Percentiles rank a stretch among this genome's conserved stretches.
These are phyloP conservation scores for Microcebus jonahi DNA, from an alignment of 2,113 vertebrate genomes.

Conservation along the genomic window DNA sequence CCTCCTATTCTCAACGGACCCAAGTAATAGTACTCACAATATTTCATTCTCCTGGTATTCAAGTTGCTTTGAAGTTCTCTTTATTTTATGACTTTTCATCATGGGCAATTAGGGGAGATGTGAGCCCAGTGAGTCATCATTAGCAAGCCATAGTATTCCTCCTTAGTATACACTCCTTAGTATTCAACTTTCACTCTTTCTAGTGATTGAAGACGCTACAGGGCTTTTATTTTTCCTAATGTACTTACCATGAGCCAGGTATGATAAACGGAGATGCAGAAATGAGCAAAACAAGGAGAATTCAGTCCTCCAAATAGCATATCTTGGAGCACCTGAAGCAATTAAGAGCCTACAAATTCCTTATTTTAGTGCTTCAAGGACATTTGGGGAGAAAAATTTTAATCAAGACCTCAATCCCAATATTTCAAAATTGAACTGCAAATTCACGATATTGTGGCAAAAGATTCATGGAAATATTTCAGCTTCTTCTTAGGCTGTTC, in stretches of 20 bases:
- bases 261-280: not conserved
- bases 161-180: not conserved
- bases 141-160: not conserved
- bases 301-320: accelerated
- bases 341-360: not conserved
- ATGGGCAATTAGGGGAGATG: not conserved
- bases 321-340: not conserved
- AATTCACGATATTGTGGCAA: not conserved
- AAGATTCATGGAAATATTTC: not conserved
- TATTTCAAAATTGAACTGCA: not conserved
- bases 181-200: not conserved
- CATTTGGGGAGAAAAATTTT: not conserved
- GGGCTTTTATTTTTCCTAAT: not conserved
- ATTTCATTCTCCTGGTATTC: not conserved
- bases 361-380: not conserved
- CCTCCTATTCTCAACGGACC: not conserved
- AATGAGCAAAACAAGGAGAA: not conserved
- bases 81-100: not conserved
- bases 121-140: not conserved
- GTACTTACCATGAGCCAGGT: not conserved
- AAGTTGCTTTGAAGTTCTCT: not conserved
- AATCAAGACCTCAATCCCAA: not conserved
- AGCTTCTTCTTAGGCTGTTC: slow-evolving; percentile 2
- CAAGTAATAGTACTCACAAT: not conserved
- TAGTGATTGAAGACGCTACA: not conserved